These are phyloP conservation scores for Enteromius fasciolatus DNA, from an alignment of 2,797 vertebrate species.

Conservation along the genomic window DNA sequence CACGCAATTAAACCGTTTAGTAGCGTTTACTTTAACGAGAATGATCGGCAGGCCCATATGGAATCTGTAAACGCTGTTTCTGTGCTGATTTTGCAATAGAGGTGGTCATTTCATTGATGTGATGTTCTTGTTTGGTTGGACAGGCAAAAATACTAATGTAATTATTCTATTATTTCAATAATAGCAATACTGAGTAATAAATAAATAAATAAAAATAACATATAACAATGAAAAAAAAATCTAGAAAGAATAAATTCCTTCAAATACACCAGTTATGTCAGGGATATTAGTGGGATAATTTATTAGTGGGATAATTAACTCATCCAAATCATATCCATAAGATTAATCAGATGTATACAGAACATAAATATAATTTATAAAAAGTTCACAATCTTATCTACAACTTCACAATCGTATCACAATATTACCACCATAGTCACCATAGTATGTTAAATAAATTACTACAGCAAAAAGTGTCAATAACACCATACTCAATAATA, in stretches of 20 bases:
- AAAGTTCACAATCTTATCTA: no score
- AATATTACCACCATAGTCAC: no score
- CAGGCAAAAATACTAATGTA: not conserved
- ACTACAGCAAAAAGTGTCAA: not conserved
- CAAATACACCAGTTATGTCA: not conserved
- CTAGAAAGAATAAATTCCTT: not conserved
- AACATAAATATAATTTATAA: constrained; percentile 1
- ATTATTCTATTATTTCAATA: no score
- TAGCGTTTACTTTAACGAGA: constrained; percentile 22
- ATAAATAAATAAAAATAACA: not conserved
- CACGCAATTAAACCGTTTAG: constrained; percentile 30
- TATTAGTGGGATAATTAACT: not conserved
- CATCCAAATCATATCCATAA: not conserved
- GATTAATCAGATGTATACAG: not conserved
- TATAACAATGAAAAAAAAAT: not conserved
- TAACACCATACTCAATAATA: not conserved
- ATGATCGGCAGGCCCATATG: constrained; percentile 9
- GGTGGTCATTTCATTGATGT: not conserved
- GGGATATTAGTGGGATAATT: not conserved
- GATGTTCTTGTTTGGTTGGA: not conserved
- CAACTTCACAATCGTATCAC: no score
- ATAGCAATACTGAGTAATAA: not conserved
- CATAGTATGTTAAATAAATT: not conserved
- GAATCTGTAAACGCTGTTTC: not conserved
- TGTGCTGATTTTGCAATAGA: not conserved